A percentile compares a stretch with the other conserved stretches of the same genome.
These are phyloP conservation scores for Pandion haliaetus DNA, from an alignment of 2,113 vertebrate genomes.

Conservation along the genomic window DNA sequence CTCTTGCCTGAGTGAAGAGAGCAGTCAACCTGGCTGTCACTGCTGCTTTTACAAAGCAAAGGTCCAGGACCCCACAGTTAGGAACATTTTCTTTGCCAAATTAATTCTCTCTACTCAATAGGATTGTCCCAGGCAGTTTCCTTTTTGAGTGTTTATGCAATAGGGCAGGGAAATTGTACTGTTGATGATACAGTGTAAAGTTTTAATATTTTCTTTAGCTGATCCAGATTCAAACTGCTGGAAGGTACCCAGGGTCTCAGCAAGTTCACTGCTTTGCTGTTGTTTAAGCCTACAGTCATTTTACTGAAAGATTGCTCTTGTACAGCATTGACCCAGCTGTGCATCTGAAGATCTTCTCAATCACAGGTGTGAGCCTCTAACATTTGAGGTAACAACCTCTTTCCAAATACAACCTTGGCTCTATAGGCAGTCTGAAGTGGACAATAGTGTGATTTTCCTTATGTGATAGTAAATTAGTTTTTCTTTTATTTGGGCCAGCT, in stretches of 20 bases:
- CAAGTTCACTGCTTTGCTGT: background rate
- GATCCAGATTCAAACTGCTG: rapidly evolving
- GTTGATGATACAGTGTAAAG: background rate
- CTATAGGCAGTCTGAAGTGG: background rate
- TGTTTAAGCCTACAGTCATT: background rate
- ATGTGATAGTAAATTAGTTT: background rate
- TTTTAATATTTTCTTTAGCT: background rate
- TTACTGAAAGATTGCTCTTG: background rate
- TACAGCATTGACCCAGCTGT: background rate
- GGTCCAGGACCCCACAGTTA: background rate
- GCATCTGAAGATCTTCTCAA: background rate
- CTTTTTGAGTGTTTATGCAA: background rate
- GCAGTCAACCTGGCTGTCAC: background rate
- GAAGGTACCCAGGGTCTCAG: background rate
- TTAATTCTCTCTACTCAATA: background rate
- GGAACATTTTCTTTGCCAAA: background rate
- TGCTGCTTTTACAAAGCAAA: background rate
- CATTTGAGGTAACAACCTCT: background rate
- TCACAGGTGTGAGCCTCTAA: background rate
- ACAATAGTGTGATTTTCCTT: background rate
- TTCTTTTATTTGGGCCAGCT: background rate
- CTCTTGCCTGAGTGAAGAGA: background rate
- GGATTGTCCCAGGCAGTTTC: background rate
- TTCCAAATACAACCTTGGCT: background rate
- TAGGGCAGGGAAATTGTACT: background rate